Base-by-base conservation (phyloP, 2,888 invertebrate species). In the Cerceris ruficornis region DNA sequence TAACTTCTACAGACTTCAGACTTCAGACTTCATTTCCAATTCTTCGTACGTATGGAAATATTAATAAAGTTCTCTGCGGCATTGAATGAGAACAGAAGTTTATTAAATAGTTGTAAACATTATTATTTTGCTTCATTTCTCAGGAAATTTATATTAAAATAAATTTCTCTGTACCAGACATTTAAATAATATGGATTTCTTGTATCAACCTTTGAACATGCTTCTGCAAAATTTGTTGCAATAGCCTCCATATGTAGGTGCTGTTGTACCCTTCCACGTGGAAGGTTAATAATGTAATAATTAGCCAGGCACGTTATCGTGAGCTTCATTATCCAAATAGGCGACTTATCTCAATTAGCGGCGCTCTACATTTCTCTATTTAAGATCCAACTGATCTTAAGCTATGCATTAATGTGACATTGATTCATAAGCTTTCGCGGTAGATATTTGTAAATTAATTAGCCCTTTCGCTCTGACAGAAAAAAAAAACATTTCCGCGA, bases 301-400 rank as follows among this genome's bases (percentile, higher is more conserved):
- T 46, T 46, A 46, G 13, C 46, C 13, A 46, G 46, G 13, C 52
- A 7, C 52, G 13, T 13, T 52, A n/a, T 52, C n/a, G 52, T 52
- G 6, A 52, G 52, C 14, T 11, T 13, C 14, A n/a, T 52, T 52
- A 13, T 2, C 7, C 14, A 14, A 14, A 49, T 28, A 28, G 42
- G 42, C 15, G 14, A 73, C 69, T 69, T 61, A 57, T 69, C 57
- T 73, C 49, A 55, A 69, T 73, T 50, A 69, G 15, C 43, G 28
- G 14, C 54, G 55, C 42, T 43, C 17, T 52, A 54, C 39, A 39
- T 41, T 54, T 15, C 13, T 39, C 46, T 46, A 46, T 49, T 61
- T 61, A 69, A 69, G 69, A 28, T 62, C 50, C 49, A 69, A 39
- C 17, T 4, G 42, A 73, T 57, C 55, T 69, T 43, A 39, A 46